Percentiles rank a stretch among this genome's conserved stretches.
Evolutionary conservation across 1,140 invertebrate species (phyloP).

Genomic region (Ceratitis capitata): DNA sequence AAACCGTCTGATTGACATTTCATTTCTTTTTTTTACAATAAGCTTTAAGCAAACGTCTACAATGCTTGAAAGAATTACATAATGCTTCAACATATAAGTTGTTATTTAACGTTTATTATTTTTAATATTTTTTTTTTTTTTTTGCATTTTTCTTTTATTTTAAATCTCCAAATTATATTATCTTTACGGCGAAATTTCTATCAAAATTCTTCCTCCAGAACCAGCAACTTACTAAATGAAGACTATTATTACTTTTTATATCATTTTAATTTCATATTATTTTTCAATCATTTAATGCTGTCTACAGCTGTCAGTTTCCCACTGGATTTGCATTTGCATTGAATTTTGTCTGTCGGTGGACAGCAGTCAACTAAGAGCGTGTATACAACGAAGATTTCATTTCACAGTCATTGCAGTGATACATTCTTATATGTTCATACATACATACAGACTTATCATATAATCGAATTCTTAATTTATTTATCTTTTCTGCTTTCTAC

Average conservation of each 20-base stretch:
- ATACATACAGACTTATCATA: not conserved
- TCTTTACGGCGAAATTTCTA: not conserved
- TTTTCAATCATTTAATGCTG: conserved; percentile 5
- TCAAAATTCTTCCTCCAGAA: not conserved
- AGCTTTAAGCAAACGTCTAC: not conserved
- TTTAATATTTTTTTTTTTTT: not conserved
- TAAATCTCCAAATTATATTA: no score
- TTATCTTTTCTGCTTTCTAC: not conserved
- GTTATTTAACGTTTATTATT: not conserved
- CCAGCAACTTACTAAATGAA: no score
- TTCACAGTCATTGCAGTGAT: conserved; percentile 27
- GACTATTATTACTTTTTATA: not conserved
- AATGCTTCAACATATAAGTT: not conserved
- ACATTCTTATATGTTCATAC: not conserved
- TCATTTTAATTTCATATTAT: not conserved
- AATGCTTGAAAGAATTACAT: not conserved
- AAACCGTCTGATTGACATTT: not conserved
- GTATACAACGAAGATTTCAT: not conserved
- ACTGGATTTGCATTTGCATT: conserved; percentile 13
- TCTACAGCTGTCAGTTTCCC: conserved; percentile 3
- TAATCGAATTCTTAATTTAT: not conserved
- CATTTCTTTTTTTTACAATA: not conserved
- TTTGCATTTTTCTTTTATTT: not conserved
- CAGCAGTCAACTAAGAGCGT: not conserved
- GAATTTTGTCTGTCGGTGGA: not conserved